Conservation (phyloP, 1,140 invertebrate species). For the Philopotamus ludificatus region DNA sequence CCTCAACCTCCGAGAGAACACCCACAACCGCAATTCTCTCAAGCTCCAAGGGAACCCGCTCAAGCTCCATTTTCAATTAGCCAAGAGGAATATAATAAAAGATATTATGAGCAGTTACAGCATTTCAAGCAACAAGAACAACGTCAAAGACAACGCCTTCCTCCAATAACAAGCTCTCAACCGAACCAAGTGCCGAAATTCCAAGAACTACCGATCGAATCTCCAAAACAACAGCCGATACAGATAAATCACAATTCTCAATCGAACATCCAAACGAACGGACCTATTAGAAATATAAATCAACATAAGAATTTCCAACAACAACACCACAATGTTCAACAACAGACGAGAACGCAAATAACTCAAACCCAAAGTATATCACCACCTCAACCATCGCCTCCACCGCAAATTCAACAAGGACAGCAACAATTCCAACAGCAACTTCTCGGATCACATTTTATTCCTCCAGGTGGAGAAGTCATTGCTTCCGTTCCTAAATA, state of each 20-base stretch:
- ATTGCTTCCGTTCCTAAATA: constrained; percentile 72
- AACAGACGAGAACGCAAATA: constrained; percentile 46
- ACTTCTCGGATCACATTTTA: constrained; percentile 48
- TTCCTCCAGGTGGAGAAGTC: constrained; percentile 64
- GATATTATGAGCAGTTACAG: constrained; percentile 42
- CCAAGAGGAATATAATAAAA: constrained; percentile 41
- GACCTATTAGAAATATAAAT: too few relatives aligned
- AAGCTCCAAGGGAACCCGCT: constrained; percentile 44
- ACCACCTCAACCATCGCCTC: constrained; percentile 44
- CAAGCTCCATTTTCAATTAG: constrained; percentile 40
- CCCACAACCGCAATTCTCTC: constrained; percentile 45
- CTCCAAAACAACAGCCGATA: constrained; percentile 50
- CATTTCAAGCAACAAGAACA: constrained; percentile 43
- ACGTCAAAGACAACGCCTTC: constrained; percentile 47
- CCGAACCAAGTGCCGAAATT: constrained; percentile 41
- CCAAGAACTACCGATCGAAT: constrained; percentile 42
- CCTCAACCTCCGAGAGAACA: constrained; percentile 45
- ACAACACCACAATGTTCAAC: constrained; percentile 43
- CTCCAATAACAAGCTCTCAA: constrained; percentile 47
- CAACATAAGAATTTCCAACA: constrained; percentile 24
- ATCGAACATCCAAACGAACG: constrained; percentile 7
- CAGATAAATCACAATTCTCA: constrained; percentile 42
- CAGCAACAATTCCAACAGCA: constrained; percentile 52
- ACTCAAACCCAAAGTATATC: constrained; percentile 37
- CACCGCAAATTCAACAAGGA: constrained; percentile 48